These are phyloP conservation scores for Hemiprocne comata DNA, from an alignment of 2,113 vertebrate genomes.

Conservation along the genomic window DNA sequence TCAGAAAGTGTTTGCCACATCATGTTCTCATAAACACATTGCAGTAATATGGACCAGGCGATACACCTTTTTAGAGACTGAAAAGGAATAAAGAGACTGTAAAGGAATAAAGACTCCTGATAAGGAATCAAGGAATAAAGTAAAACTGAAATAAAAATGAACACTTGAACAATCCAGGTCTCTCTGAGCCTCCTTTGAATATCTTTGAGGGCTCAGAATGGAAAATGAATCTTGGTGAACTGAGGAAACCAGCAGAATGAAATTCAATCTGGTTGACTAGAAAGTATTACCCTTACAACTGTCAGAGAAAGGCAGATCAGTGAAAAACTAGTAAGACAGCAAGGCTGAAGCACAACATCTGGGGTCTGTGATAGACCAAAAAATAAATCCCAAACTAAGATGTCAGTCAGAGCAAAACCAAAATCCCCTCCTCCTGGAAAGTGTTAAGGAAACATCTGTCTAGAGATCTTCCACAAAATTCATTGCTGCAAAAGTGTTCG, in stretches of 20 bases:
- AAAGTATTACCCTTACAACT: background rate
- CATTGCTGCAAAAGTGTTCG: background rate
- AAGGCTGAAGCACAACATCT: background rate
- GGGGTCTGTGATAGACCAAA: background rate
- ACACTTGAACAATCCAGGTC: background rate
- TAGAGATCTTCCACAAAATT: background rate
- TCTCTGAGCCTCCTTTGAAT: background rate
- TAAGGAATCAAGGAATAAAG: no score
- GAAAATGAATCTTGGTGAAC: background rate
- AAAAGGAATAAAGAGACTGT: background rate
- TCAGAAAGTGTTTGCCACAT: background rate
- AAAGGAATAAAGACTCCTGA: background rate
- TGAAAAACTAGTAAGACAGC: background rate
- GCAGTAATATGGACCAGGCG: background rate
- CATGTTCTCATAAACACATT: background rate
- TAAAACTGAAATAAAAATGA: background rate
- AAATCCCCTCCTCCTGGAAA: background rate
- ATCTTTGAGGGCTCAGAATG: background rate
- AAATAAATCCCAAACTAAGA: background rate
- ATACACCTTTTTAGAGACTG: background rate
- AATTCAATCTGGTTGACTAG: background rate
- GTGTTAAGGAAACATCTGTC: background rate
- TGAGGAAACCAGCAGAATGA: background rate
- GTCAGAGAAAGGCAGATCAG: background rate
- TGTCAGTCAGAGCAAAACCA: background rate